Base-by-base conservation (phyloP, 1,140 invertebrate genomes). In the Gryon sp. region DNA sequence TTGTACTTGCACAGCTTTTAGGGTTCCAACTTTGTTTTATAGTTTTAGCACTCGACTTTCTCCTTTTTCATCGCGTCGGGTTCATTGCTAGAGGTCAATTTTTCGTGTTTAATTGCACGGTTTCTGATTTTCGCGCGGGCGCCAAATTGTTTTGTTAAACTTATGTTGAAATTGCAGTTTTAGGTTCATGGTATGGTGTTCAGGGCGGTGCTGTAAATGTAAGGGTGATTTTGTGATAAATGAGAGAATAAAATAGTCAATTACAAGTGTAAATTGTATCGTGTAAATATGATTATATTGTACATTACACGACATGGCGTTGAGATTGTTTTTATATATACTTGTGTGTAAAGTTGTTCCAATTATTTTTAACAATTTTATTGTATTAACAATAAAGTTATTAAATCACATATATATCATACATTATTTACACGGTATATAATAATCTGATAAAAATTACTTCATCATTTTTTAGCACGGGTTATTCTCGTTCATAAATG, bases 141-240 rank as follows among this genome's bases (percentile, higher is more conserved):
- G 22, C 11, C 3, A 19, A 59, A 43, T 43, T 45, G 16, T 52
- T 68, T 70, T 50, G 24, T 52, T 50, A 5, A 38, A 69, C 8
- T 52, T 69, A 18, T 34, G 34, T 34, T 20, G 15, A 46, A 53
- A 22, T 53, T 36, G 14, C 16, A 22, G 26, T 34, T 53, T 65
- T 45, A 53, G 34, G 32, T 6, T 50, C 41, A 50, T 52, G 60
- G 22, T 52, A 52, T 41, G 36, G 60, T 32, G 50, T 55, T 66
- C 55, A 55, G 38, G 50, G 30, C 20, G 38, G 20, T 28, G 30
- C 32, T 45, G 36, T 9, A 28, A 65, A 66, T 53, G 38, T 66
- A 41, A 66, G 62, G 48, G 48, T 45, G 30, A 66, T 66, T 66
- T 66, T 66, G 48, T 53, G 62, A 66, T 66, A 66, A 30, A 53